These are phyloP conservation scores for Athetis lepigone DNA, from an alignment of 2,888 invertebrate species.

Conservation along the genomic window DNA sequence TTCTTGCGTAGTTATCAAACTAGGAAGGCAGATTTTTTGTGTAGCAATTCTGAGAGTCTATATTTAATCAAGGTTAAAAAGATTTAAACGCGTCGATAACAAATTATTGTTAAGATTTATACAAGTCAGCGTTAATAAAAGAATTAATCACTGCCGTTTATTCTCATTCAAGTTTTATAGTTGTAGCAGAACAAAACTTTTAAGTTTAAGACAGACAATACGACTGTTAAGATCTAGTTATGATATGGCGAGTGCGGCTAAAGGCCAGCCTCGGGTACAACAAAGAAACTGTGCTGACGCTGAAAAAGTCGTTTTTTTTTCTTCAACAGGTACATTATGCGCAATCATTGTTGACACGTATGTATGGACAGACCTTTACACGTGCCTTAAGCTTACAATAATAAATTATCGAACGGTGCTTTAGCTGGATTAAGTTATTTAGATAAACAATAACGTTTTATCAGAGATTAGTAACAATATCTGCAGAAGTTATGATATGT, in stretches of 20 bases:
- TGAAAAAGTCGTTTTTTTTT: constrained; percentile 31
- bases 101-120: constrained; percentile 14
- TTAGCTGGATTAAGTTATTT: constrained; percentile 24
- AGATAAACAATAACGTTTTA: constrained; percentile 21
- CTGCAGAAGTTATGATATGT: constrained; percentile 14
- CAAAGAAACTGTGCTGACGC: constrained; percentile 42
- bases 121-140: constrained; percentile 15
- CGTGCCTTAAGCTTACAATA: constrained; percentile 28
- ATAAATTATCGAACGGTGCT: constrained; percentile 28
- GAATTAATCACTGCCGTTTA: constrained; percentile 9
- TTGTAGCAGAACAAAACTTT: constrained; percentile 31
- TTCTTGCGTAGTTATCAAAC: constrained; percentile 3
- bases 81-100: constrained; percentile 15
- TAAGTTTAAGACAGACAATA: constrained; percentile 43
- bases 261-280: constrained; percentile 41
- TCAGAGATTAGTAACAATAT: constrained; percentile 24
- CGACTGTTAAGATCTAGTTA: constrained; percentile 52
- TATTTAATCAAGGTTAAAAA: constrained; percentile 1
- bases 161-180: constrained; percentile 19
- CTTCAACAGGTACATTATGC: constrained; percentile 22
- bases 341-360: constrained; percentile 41
- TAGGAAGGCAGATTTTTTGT: neutral
- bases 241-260: constrained; percentile 42
- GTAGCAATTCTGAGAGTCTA: neutral
- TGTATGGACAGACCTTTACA: constrained; percentile 15